These are phyloP conservation scores for Nasonia vitripennis DNA, from an alignment of 1,140 invertebrate species.

Conservation along the genomic window DNA sequence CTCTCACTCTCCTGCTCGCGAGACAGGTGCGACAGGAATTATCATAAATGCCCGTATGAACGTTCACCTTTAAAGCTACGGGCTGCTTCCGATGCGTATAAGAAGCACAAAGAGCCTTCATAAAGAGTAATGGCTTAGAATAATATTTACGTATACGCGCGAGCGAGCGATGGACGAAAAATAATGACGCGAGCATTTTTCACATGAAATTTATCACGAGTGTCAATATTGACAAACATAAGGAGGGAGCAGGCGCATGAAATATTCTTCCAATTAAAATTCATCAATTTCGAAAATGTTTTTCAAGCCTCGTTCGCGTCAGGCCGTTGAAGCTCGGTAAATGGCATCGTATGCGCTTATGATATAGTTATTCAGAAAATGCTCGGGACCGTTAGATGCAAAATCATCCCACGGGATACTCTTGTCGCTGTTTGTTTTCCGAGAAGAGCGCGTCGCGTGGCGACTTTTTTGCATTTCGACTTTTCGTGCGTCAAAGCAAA, in stretches of 20 bases:
- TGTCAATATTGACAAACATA: neutral
- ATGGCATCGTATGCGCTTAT: too few species aligned
- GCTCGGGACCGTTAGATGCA: too few species aligned
- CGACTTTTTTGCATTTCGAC: too few species aligned
- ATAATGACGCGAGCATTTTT: slow-evolving; percentile 30
- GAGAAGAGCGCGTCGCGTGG: too few species aligned
- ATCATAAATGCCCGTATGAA: slow-evolving; percentile 49
- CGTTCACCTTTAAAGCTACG: slow-evolving; percentile 33
- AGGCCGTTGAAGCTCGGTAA: too few species aligned
- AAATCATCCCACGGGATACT: too few species aligned
- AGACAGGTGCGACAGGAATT: slow-evolving; percentile 53
- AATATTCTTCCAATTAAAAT: slow-evolving; percentile 16
- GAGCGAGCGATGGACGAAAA: neutral
- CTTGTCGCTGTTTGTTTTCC: too few species aligned
- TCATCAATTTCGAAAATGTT: neutral
- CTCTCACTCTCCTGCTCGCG: neutral
- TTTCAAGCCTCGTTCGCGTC: neutral
- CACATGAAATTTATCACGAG: neutral
- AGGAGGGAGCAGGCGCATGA: neutral
- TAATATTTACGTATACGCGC: slow-evolving; percentile 39
- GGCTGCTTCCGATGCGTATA: slow-evolving; percentile 32
- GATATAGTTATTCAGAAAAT: too few species aligned
- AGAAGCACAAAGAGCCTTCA: slow-evolving; percentile 29
- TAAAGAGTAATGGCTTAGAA: slow-evolving; percentile 44
- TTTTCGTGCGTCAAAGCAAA: too few species aligned